Evolutionary conservation across 2,797 vertebrate genomes (phyloP).

Genomic region (Rhabdophis nuchalis): DNA sequence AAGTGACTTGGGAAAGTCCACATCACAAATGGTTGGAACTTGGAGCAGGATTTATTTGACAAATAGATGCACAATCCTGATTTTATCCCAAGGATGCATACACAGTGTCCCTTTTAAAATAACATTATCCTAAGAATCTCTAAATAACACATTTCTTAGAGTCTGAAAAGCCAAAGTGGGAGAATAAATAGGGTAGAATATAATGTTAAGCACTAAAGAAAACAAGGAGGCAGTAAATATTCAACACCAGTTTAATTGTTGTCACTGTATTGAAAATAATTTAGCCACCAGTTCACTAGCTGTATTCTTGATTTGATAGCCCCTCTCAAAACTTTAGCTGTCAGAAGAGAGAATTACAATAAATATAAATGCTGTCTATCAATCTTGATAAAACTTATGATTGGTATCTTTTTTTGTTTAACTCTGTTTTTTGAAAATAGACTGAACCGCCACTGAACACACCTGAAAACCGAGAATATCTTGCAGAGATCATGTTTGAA

Average conservation of each 20-base stretch:
- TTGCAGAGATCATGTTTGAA: constrained; percentile 95
- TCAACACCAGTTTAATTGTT: not conserved
- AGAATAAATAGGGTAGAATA: not conserved
- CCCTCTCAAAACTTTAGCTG: not conserved
- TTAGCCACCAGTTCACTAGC: not conserved
- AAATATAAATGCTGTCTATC: accelerated
- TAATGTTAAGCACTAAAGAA: not conserved
- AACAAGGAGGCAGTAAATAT: not conserved
- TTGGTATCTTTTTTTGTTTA: accelerated
- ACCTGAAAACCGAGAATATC: constrained; percentile 91
- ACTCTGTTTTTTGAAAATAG: constrained; percentile 63
- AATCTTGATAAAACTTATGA: not conserved
- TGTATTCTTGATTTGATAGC: not conserved
- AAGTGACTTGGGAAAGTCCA: not conserved
- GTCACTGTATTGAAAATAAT: not conserved
- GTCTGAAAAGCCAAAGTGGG: not conserved
- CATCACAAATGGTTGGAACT: not conserved
- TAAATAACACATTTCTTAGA: not conserved
- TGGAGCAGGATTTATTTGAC: not conserved
- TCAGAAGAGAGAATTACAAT: not conserved
- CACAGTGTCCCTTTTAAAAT: not conserved
- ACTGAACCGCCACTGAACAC: constrained; percentile 93
- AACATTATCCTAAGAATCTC: not conserved
- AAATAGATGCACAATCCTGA: not conserved
- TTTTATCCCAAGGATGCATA: not conserved